Base-by-base conservation (phyloP, 2,888 invertebrate genomes). In the Horisme vitalbata region DNA sequence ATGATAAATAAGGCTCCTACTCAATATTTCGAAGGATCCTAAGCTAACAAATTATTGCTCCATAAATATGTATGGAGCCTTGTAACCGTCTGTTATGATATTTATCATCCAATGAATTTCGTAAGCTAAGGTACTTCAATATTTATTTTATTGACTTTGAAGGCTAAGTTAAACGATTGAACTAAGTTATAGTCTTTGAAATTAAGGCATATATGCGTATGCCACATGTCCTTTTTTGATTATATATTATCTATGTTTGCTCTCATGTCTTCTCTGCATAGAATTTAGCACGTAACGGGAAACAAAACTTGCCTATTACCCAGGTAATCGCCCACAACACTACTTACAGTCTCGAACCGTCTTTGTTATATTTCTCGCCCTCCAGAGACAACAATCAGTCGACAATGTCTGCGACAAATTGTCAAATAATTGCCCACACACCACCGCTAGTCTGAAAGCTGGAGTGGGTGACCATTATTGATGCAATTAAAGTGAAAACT, bases 351-450 rank as follows among this genome's bases (percentile, higher is more conserved):
- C n/a, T n/a, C n/a, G n/a, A n/a, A n/a, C n/a, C n/a, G n/a, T n/a
- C n/a, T n/a, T n/a, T n/a, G n/a, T n/a, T n/a, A n/a, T n/a, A 18
- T 1, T 2, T 18, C 10, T 20, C 14, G 12, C 33, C 21, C 33
- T 14, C 23, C 37, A 39, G 52, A 46, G 49, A 65, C 60, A 55
- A 60, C 49, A 69, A 64, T 63, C 64, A 57, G 36, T 46, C 47
- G 48, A 56, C 56, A 65, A 55, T 67, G 65, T 68, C 57, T 48
- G 45, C 47, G 39, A n/a, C 57, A 61, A 62, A 70, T 66, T 63
- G 65, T 38, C 51, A 65, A 69, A 65, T 70, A 68, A 64, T 66
- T 58, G 63, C 35, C 35, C 15, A 30, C 45, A 38, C 51, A 31
- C 39, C 30, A 30, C 38, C 52, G 23, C 31, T 47, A 37, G 44